Evolutionary conservation across 2,113 vertebrate species (phyloP).

Genomic region (Melozone crissalis): DNA sequence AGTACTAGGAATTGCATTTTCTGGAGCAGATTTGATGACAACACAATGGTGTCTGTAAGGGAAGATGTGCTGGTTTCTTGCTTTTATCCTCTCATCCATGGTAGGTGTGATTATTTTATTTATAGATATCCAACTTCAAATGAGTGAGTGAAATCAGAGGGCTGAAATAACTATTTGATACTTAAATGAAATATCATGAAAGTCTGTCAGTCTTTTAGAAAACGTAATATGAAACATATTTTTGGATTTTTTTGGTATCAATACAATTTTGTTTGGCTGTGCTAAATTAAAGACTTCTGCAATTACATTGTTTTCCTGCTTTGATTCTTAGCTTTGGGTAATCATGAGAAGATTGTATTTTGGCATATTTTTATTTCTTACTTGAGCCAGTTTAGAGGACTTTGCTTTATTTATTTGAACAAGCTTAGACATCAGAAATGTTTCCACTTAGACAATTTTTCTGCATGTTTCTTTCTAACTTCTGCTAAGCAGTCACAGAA

Average conservation of each 20-base stretch:
- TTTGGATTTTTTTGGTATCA: background rate
- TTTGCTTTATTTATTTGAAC: background rate
- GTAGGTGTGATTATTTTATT: background rate
- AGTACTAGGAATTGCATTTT: background rate
- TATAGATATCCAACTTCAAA: background rate
- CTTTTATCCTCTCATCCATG: background rate
- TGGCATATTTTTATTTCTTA: background rate
- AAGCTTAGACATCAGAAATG: background rate
- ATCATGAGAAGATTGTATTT: background rate
- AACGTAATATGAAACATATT: background rate
- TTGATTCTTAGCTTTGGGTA: background rate
- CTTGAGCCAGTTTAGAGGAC: background rate
- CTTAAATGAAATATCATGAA: background rate
- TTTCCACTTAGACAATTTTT: slow-evolving; percentile 25
- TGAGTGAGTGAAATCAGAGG: background rate
- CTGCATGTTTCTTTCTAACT: slow-evolving; percentile 25
- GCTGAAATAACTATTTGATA: background rate
- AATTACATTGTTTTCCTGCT: background rate
- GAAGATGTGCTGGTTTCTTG: background rate
- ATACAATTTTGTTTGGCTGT: background rate
- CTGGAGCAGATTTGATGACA: background rate
- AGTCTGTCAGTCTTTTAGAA: background rate
- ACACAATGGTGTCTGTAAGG: background rate
- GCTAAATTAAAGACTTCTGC: background rate
- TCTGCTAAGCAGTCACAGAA: slow-evolving; percentile 23